Base-by-base conservation (phyloP, 2,797 vertebrate genomes). In the Macroramphosus scolopax region DNA sequence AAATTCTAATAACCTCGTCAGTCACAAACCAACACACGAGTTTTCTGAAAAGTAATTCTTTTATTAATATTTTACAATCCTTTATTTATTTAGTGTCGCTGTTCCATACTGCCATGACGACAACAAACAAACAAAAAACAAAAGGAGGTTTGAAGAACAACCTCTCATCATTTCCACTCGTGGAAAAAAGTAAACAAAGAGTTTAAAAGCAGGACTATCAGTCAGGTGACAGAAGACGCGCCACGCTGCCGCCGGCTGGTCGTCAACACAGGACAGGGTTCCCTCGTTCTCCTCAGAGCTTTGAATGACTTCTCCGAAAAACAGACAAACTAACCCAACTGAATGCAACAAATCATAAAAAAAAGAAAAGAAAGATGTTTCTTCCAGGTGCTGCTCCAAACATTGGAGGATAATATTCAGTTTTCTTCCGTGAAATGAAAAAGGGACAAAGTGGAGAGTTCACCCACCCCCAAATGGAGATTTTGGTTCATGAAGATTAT, bases 41-140 rank as follows among this genome's bases (percentile, higher is more conserved):
- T 39, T 77, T 82, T 88, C 72, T 89, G 87, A 90, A 89, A 91
- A 91, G 88, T 90, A 87, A 85, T 85, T 90, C 48, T 86, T 91
- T 91, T 89, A 90, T 88, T 90, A 84, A 89, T 90, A 91, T 90
- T 81, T 91, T 91, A 91, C 90, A 91, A 88, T 91, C 88, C 86
- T 89, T 89, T 86, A 83, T 88, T 89, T 85, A 81, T 83, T 84
- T 81, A 84, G 81, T 83, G 85, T 87, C 73, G 81, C 75, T 70
- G 79, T 74, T 80, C 58, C 81, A 83, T 78, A 83, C 72, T 70
- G 76, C 82, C 87, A 26, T 68, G 81, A 79, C 60, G 74, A 86
- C 81, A 77, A 75, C 77, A 69, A 24, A 43, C 14, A 48, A 45
- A 33, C 16, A 39, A 44, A 25, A 32, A 51, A 49, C n/a, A 66